These are phyloP conservation scores for Myotis daubentonii DNA, from an alignment of 2,797 vertebrate genomes.

Conservation along the genomic window DNA sequence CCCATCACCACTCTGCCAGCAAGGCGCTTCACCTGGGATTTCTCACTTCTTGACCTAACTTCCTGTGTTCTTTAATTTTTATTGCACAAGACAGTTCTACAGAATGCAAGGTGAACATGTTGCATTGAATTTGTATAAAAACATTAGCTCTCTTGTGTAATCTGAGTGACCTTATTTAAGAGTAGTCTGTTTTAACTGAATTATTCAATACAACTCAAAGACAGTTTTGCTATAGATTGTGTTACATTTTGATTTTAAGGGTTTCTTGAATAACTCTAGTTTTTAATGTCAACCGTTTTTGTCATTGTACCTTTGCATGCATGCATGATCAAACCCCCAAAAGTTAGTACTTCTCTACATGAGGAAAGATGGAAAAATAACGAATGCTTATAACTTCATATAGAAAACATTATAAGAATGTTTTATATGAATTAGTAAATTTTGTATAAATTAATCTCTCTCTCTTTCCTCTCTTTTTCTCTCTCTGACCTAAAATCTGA, in stretches of 20 bases:
- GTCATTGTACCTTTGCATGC: neutral
- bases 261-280: constrained; percentile 14
- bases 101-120: constrained; percentile 4
- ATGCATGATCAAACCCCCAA: constrained; percentile 54
- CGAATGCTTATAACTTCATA: constrained; percentile 70
- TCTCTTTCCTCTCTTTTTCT: neutral
- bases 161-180: neutral
- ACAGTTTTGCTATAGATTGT: neutral
- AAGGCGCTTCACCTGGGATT: neutral
- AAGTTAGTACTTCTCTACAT: constrained; percentile 43
- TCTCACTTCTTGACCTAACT: neutral
- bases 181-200: constrained; percentile 32
- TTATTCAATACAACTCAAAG: neutral
- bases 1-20: neutral
- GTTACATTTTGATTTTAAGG: constrained; percentile 11
- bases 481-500: constrained; percentile 64
- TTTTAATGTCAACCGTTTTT: neutral
- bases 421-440: constrained; percentile 49
- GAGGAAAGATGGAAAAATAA: constrained; percentile 72
- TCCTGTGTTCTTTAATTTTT: constrained; percentile 23
- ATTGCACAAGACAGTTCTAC: neutral
- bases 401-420: constrained; percentile 65
- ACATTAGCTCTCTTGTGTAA: neutral
- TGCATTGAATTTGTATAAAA: constrained; percentile 5
- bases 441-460: neutral